These are phyloP conservation scores for Prunella himalayana DNA, from an alignment of 2,113 vertebrate genomes.

Conservation along the genomic window DNA sequence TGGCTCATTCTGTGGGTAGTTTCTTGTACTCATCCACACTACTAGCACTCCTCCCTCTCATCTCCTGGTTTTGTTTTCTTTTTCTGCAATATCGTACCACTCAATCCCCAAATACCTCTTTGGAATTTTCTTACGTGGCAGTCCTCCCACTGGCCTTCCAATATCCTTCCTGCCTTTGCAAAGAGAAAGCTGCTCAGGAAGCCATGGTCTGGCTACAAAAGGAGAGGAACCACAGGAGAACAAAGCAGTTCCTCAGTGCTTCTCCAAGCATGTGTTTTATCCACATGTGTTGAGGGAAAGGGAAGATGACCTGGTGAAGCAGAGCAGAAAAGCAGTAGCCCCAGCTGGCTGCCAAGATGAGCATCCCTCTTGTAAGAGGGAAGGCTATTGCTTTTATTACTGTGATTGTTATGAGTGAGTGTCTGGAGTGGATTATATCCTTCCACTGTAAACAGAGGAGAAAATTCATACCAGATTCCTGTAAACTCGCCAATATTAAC, in stretches of 20 bases:
- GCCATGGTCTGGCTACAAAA: not conserved
- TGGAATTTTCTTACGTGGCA: not conserved
- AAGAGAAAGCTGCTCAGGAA: not conserved
- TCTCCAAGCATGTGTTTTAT: not conserved
- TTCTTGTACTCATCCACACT: not conserved
- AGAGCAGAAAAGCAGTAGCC: not conserved
- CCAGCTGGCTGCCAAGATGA: not conserved
- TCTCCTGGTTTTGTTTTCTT: not conserved
- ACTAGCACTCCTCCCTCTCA: not conserved
- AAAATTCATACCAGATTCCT: not conserved
- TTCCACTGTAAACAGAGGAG: not conserved
- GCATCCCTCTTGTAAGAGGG: not conserved
- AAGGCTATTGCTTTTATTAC: not conserved
- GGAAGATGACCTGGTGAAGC: not conserved
- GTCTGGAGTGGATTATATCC: not conserved
- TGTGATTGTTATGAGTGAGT: not conserved
- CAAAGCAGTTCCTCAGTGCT: not conserved
- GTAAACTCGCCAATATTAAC: not conserved
- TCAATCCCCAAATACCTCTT: not conserved
- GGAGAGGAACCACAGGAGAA: not conserved
- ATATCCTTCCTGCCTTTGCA: not conserved
- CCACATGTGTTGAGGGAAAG: not conserved
- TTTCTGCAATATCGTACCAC: not conserved
- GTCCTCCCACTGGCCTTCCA: not conserved
- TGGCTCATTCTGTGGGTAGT: not conserved